A percentile compares a stretch with the other conserved stretches of the same genome.
Evolutionary conservation across 2,113 vertebrate species (phyloP).

Genomic region (Rhea americana): DNA sequence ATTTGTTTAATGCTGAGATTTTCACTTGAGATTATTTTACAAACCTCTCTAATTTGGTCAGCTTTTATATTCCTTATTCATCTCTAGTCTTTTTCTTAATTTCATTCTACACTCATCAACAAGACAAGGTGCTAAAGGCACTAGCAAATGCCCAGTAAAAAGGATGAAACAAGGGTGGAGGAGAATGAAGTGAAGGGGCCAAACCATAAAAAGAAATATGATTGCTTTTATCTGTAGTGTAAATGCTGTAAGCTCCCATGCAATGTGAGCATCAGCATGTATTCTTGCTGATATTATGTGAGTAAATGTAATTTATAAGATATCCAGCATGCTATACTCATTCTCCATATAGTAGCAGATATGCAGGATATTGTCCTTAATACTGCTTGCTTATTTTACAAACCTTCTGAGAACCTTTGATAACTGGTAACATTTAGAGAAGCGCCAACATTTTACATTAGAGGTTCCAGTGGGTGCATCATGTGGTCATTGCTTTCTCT

Average conservation of each 20-base stretch:
- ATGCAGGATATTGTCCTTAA: not conserved
- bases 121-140: not conserved
- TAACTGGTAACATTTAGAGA: conserved; percentile 62
- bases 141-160: not conserved
- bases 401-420: conserved; percentile 43
- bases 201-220: not conserved
- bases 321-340: not conserved
- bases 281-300: not conserved
- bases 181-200: not conserved
- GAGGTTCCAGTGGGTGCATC: conserved; percentile 54
- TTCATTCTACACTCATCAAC: not conserved
- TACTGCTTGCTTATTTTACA: conserved; percentile 23
- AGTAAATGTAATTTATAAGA: not conserved
- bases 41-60: not conserved
- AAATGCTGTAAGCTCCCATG: not conserved
- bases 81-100: not conserved
- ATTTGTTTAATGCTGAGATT: not conserved
- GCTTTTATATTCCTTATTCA: not conserved
- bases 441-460: conserved; percentile 40
- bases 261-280: not conserved
- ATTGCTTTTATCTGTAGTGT: not conserved
- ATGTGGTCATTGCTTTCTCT: conserved; percentile 63
- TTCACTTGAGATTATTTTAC: not conserved
- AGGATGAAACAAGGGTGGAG: not conserved
- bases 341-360: not conserved